A percentile compares a stretch with the other conserved stretches of the same genome.
Conservation (phyloP, 2,888 invertebrate species). For the Leptopilina myrica region DNA sequence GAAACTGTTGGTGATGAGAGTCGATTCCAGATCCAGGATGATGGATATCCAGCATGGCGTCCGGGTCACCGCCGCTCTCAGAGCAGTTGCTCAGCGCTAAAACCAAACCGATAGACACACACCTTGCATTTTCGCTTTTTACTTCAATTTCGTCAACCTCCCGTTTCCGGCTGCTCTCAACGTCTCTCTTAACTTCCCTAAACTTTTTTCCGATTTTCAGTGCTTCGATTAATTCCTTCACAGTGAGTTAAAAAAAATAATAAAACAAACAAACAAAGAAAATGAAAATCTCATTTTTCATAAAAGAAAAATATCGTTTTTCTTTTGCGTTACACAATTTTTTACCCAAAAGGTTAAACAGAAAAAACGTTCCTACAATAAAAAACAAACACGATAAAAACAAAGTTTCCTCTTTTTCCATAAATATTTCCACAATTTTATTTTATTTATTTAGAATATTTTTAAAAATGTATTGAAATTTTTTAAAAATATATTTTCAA, state of each 20-base stretch:
- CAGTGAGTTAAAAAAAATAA: not conserved
- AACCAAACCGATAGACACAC: constrained; percentile 77
- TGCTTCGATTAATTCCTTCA: constrained; percentile 16
- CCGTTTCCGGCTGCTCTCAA: constrained; percentile 59
- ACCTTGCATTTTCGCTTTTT: constrained; percentile 75
- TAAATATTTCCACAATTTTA: no score
- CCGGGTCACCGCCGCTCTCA: constrained; percentile 76
- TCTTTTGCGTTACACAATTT: no score
- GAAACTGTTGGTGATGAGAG: constrained; percentile 76
- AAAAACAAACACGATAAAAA: no score
- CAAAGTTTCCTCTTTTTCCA: no score
- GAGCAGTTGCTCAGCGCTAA: constrained; percentile 77
- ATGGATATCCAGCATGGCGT: constrained; percentile 76
- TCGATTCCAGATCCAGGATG: constrained; percentile 75
- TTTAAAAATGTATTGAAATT: no score
- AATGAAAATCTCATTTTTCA: not conserved
- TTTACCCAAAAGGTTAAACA: no score
- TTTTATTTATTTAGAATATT: no score
- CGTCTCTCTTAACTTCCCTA: constrained; percentile 29
- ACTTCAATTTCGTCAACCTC: constrained; percentile 60
- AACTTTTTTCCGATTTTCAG: constrained; percentile 7
- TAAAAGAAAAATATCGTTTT: not conserved
- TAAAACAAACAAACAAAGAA: no score
- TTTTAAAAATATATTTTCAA: no score
- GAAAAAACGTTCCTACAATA: no score